phyloP scores from a whole-genome alignment of 2,888 invertebrate species.

The Dione juno region DNA sequence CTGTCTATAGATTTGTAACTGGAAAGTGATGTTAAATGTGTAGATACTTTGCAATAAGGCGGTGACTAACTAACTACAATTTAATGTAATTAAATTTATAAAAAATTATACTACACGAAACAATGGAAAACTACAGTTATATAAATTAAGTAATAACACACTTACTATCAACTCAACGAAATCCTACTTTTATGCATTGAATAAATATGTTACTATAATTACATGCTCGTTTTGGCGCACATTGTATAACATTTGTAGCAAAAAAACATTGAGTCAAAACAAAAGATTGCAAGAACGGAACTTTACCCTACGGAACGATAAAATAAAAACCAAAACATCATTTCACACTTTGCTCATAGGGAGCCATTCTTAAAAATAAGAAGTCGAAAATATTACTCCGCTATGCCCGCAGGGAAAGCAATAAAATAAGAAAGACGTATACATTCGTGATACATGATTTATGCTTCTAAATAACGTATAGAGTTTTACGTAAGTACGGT shows the following conservation, averaged over 20 bases:
- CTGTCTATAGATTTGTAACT: background rate
- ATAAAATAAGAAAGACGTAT: slow-evolving; percentile 48
- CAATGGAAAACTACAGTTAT: background rate
- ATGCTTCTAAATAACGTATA: slow-evolving; percentile 23
- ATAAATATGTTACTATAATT: background rate
- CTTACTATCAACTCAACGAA: background rate
- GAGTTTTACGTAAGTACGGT: background rate
- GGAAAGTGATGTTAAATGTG: no score
- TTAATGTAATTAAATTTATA: no score
- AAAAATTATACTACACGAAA: no score
- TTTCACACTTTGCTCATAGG: slow-evolving; percentile 62
- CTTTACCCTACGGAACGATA: slow-evolving; percentile 61
- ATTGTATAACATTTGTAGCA: background rate
- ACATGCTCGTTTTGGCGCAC: background rate
- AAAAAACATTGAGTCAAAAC: slow-evolving; percentile 20
- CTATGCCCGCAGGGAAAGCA: slow-evolving; percentile 51
- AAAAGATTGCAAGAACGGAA: slow-evolving; percentile 34
- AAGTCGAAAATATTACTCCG: slow-evolving; percentile 52
- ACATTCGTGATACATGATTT: slow-evolving; percentile 30
- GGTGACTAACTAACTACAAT: no score
- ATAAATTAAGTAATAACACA: background rate
- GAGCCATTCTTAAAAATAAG: slow-evolving; percentile 52
- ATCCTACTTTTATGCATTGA: background rate
- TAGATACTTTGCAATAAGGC: no score
- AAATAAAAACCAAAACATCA: slow-evolving; percentile 58